phyloP scores from a whole-genome alignment of 2,888 invertebrate genomes.

The Sialis fuliginosa region DNA sequence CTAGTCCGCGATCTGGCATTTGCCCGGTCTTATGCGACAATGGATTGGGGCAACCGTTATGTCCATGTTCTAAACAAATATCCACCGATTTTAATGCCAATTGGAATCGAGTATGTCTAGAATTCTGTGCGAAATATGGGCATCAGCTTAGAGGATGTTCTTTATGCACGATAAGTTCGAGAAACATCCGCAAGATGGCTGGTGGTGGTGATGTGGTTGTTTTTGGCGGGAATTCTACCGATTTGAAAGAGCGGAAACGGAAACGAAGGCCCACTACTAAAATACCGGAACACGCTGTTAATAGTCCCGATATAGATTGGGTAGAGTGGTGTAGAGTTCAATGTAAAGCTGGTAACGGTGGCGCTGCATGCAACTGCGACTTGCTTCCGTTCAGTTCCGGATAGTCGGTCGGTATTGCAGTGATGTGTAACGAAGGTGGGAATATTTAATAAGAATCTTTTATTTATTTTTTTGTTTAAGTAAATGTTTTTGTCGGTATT shows the following conservation, averaged over 20 bases:
- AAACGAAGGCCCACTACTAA: not conserved
- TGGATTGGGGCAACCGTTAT: constrained; percentile 36
- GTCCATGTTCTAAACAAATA: constrained; percentile 22
- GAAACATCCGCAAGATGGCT: constrained; percentile 5
- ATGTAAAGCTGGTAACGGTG: constrained; percentile 51
- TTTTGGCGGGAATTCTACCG: not conserved
- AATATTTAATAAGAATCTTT: too few species aligned
- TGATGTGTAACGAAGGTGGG: too few species aligned
- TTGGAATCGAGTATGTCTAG: constrained; percentile 31
- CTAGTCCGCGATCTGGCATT: constrained; percentile 30
- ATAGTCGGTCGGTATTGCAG: not conserved
- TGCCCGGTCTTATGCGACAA: constrained; percentile 42
- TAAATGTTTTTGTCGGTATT: too few species aligned
- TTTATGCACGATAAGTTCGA: constrained; percentile 28
- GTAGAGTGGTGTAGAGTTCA: constrained; percentile 43
- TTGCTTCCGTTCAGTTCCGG: constrained; percentile 33
- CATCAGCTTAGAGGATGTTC: constrained; percentile 22
- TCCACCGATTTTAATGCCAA: constrained; percentile 15
- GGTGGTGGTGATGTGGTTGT: not conserved
- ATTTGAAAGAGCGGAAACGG: not conserved
- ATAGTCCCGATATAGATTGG: constrained; percentile 29
- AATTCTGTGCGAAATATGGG: constrained; percentile 27
- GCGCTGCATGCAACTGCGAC: constrained; percentile 61
- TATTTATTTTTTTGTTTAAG: too few species aligned
- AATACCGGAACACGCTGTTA: constrained; percentile 3